phyloP scores from a whole-genome alignment of 1,140 invertebrate species.

The Drosophila pectinifera region DNA sequence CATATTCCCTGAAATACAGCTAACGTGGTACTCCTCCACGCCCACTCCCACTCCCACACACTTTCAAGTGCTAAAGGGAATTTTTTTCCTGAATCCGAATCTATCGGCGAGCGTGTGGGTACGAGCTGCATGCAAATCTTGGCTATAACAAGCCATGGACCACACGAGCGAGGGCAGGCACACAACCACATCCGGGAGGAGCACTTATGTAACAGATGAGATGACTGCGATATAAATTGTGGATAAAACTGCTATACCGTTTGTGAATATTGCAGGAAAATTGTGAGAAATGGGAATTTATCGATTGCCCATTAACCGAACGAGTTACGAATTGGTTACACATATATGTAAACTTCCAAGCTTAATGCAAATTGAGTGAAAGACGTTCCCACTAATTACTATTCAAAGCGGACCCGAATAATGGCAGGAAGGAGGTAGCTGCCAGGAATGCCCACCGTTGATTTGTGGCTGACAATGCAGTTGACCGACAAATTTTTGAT shows the following conservation, averaged over 20 bases:
- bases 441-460: constrained; percentile 6
- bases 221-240: constrained; percentile 80
- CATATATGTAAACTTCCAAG: background rate
- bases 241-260: constrained; percentile 78
- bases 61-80: constrained; percentile 17
- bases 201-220: constrained; percentile 77
- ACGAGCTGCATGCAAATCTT: constrained; percentile 80
- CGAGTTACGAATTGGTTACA: constrained; percentile 32
- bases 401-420: constrained; percentile 19
- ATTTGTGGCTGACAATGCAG: constrained; percentile 37
- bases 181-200: constrained; percentile 22
- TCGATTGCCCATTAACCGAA: constrained; percentile 84
- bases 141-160: constrained; percentile 69
- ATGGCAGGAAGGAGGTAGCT: constrained; percentile 4
- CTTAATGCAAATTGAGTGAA: constrained; percentile 34
- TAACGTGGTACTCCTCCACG: constrained; percentile 72
- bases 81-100: constrained; percentile 76
- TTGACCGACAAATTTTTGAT: constrained; percentile 64
- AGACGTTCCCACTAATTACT: constrained; percentile 38
- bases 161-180: constrained; percentile 37
- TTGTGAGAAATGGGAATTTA: constrained; percentile 84
- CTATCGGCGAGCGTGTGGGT: constrained; percentile 61
- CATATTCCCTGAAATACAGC: constrained; percentile 80
- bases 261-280: constrained; percentile 82
- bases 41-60: constrained; percentile 5